Conservation (phyloP, 2,113 vertebrate genomes). For the Anarrhichthys ocellatus region DNA sequence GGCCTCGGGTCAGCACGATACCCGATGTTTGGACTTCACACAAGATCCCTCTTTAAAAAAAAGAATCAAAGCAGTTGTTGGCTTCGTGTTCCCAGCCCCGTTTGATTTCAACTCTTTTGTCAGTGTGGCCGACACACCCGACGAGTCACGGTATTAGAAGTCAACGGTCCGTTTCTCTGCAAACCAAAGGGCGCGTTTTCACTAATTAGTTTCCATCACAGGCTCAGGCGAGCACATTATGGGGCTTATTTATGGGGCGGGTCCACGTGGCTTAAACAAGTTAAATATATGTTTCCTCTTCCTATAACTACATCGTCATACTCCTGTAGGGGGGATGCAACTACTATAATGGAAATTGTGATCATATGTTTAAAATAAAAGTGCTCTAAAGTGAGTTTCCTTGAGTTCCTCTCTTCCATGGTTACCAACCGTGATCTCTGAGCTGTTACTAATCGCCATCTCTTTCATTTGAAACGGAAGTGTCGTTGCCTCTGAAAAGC, state of each 20-base stretch:
- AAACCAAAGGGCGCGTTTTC: conserved; percentile 22
- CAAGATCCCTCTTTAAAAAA: background rate
- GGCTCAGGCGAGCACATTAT: conserved; percentile 37
- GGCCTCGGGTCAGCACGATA: conserved; percentile 33
- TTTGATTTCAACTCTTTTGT: conserved; percentile 20
- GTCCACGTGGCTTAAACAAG: conserved; percentile 38
- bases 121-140: conserved; percentile 44
- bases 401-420: background rate
- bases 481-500: conserved; percentile 70
- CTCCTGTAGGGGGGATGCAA: background rate
- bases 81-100: background rate
- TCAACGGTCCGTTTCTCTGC: conserved; percentile 36
- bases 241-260: conserved; percentile 48
- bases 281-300: background rate
- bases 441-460: conserved; percentile 57
- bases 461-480: conserved; percentile 77
- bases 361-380: background rate
- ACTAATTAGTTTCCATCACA: conserved; percentile 53
- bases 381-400: background rate
- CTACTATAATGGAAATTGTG: background rate
- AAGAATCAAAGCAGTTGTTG: conserved; percentile 21
- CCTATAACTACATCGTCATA: background rate
- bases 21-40: conserved; percentile 59
- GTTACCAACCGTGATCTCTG: conserved; percentile 37
- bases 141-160: conserved; percentile 48